Evolutionary conservation across 1,140 invertebrate genomes (phyloP).

Genomic region (Cryptotermes secundus): DNA sequence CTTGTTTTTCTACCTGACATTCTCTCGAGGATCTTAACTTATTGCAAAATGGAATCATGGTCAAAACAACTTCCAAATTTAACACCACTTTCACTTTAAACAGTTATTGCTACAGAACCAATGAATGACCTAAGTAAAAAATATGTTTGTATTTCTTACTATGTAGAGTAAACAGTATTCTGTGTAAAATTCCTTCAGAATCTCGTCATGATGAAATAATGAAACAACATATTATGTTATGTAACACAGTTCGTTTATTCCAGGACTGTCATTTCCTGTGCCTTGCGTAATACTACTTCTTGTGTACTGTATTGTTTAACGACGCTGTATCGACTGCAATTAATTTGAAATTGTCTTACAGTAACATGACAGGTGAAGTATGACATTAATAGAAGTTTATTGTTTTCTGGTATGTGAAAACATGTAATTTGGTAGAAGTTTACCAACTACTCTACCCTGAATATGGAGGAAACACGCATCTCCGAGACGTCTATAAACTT

Average conservation of each 20-base stretch:
- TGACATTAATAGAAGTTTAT: too few species aligned
- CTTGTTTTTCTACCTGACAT: background rate
- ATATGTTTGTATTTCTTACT: background rate
- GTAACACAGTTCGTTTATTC: background rate
- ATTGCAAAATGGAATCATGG: conserved; percentile 16
- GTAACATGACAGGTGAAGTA: too few species aligned
- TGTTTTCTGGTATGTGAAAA: too few species aligned
- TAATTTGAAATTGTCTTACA: too few species aligned
- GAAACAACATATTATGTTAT: background rate
- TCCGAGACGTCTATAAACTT: too few species aligned
- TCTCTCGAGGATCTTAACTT: background rate
- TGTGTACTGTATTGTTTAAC: too few species aligned
- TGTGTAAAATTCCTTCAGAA: background rate
- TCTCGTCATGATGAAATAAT: background rate
- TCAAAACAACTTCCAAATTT: conserved; percentile 18
- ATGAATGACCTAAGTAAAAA: background rate
- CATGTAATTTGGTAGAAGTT: too few species aligned
- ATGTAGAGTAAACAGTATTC: background rate
- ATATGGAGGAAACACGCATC: too few species aligned
- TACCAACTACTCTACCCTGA: too few species aligned
- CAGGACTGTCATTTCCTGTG: too few species aligned
- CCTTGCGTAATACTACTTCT: too few species aligned
- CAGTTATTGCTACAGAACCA: conserved; percentile 12
- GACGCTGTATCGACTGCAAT: too few species aligned
- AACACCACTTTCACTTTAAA: background rate